Evolutionary conservation across 2,888 invertebrate genomes (phyloP).

Genomic region (Euclidia mi): DNA sequence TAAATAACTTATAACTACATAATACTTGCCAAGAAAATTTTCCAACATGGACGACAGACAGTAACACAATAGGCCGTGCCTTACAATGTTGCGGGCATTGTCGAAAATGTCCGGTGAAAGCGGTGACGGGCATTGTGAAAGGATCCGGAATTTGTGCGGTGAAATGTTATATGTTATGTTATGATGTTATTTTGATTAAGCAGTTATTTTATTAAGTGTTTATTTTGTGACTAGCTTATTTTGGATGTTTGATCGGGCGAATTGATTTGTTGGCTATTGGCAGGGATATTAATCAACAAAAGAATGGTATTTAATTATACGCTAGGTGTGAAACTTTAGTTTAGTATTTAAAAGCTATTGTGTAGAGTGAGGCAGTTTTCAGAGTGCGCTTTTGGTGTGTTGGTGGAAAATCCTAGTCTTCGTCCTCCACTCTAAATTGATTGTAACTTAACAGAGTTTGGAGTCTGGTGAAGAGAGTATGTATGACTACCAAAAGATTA

Average conservation of each 20-base stretch:
- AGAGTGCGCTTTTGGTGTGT: no score
- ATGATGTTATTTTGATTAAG: not conserved
- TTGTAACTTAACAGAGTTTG: no score
- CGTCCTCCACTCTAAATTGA: no score
- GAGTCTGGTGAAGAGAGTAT: no score
- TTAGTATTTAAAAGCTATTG: no score
- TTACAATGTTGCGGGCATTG: slow-evolving; percentile 46
- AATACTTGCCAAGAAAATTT: slow-evolving; percentile 39
- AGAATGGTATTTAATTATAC: no score
- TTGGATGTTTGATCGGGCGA: not conserved
- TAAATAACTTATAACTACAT: slow-evolving; percentile 19
- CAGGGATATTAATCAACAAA: no score
- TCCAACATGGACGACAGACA: slow-evolving; percentile 43
- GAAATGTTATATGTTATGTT: slow-evolving; percentile 29
- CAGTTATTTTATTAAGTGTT: not conserved
- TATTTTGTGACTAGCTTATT: slow-evolving; percentile 1
- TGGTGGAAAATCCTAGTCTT: no score
- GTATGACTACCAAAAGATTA: no score
- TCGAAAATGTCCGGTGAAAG: slow-evolving; percentile 67
- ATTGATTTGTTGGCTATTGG: no score
- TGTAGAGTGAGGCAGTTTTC: no score
- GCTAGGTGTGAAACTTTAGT: no score
- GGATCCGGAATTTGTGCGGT: slow-evolving; percentile 47
- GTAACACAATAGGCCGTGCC: slow-evolving; percentile 47
- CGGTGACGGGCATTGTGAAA: slow-evolving; percentile 79